phyloP scores from a whole-genome alignment of 2,888 invertebrate genomes.

The Zaprionus lineosus region DNA sequence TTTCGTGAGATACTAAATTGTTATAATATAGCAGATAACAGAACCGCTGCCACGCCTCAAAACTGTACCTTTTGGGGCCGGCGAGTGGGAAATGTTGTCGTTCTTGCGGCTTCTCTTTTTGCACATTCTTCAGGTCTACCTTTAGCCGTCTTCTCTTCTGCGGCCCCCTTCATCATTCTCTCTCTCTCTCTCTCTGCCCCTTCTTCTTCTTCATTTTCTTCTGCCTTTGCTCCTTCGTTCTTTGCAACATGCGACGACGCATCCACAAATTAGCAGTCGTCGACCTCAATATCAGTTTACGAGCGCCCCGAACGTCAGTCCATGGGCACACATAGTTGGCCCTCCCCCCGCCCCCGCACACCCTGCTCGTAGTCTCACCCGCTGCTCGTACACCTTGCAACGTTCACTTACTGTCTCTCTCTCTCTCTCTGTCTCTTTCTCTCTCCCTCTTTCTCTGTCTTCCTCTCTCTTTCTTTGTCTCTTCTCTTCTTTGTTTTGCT shows the following conservation, averaged over 20 bases:
- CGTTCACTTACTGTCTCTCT: too few species aligned
- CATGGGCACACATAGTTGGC: constrained; percentile 35
- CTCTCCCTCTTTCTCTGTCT: too few species aligned
- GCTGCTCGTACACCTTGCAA: constrained; percentile 25
- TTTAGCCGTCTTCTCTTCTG: not conserved
- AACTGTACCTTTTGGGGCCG: constrained; percentile 55
- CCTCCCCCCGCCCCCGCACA: not conserved
- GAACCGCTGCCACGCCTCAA: constrained; percentile 64
- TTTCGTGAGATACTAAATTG: too few species aligned
- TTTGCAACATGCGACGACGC: constrained; percentile 43
- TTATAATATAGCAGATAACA: too few species aligned
- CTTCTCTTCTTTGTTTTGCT: constrained; percentile 28
- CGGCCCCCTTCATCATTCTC: not conserved
- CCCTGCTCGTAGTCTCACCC: not conserved
- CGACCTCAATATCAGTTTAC: constrained; percentile 78
- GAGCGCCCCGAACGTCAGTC: constrained; percentile 46
- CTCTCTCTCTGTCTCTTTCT: too few species aligned
- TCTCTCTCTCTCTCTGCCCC: constrained; percentile 7
- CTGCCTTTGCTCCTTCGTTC: constrained; percentile 16
- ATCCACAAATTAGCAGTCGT: constrained; percentile 75
- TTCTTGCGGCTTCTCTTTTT: constrained; percentile 61
- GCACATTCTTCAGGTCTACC: constrained; percentile 11
- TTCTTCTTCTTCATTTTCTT: constrained; percentile 11
- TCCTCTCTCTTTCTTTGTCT: too few species aligned
- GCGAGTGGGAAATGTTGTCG: constrained; percentile 27